A percentile compares a stretch with the other conserved stretches of the same genome.
Conservation (phyloP, 2,888 invertebrate genomes). For the Ophioninae sp. region DNA sequence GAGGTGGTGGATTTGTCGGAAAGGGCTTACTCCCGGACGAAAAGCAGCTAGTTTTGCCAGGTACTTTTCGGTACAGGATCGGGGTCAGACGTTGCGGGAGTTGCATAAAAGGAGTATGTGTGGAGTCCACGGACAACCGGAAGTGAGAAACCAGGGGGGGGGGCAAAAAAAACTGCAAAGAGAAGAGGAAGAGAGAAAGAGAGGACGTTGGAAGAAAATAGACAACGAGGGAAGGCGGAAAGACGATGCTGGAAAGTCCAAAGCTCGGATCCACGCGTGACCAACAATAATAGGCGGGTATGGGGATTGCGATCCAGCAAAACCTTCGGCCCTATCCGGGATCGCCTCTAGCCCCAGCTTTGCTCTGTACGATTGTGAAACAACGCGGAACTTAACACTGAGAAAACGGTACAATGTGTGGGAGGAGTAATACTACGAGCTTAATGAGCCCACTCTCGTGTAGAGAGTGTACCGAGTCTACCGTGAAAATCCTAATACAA, state of each 20-base stretch:
- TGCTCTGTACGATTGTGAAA: constrained; percentile 28
- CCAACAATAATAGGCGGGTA: constrained; percentile 77
- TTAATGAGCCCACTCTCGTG: constrained; percentile 67
- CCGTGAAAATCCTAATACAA: constrained; percentile 48
- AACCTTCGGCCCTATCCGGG: constrained; percentile 63
- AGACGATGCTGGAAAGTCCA: constrained; percentile 72
- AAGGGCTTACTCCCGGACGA: constrained; percentile 77
- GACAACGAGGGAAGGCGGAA: constrained; percentile 55
- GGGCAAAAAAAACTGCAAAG: constrained; percentile 32
- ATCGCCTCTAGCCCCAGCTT: constrained; percentile 41
- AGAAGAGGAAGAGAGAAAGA: constrained; percentile 38
- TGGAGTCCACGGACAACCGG: constrained; percentile 32
- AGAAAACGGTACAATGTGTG: constrained; percentile 26
- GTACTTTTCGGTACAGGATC: constrained; percentile 55
- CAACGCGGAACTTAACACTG: constrained; percentile 39
- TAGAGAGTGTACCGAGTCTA: constrained; percentile 12
- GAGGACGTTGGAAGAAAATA: no score
- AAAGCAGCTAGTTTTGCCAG: constrained; percentile 26
- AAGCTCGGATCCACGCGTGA: constrained; percentile 77
- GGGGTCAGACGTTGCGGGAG: constrained; percentile 38
- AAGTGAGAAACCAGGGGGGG: constrained; percentile 65
- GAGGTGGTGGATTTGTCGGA: constrained; percentile 81
- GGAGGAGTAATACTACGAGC: constrained; percentile 52
- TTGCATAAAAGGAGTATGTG: constrained; percentile 17
- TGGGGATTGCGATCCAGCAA: constrained; percentile 75